phyloP scores from a whole-genome alignment of 2,888 invertebrate species.

The Nemapogon koenigi region DNA sequence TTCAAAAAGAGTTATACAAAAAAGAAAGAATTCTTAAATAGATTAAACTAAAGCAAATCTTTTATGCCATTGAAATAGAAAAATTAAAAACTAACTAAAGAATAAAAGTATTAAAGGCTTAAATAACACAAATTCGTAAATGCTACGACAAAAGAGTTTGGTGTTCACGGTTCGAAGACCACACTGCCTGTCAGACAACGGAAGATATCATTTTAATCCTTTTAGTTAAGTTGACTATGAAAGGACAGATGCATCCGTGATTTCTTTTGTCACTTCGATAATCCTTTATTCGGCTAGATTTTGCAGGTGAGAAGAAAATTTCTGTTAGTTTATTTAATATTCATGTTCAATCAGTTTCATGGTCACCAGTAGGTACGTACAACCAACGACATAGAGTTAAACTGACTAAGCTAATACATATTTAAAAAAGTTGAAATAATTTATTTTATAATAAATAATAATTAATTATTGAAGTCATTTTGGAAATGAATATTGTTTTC shows the following conservation, averaged over 20 bases:
- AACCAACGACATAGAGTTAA: no score
- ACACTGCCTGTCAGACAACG: constrained; percentile 58
- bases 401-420: no score
- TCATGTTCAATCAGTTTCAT: no score
- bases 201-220: constrained; percentile 65
- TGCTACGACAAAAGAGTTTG: constrained; percentile 45
- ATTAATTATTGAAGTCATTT: no score
- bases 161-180: constrained; percentile 56
- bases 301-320: no score
- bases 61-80: constrained; percentile 32
- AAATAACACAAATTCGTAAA: constrained; percentile 51
- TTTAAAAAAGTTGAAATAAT: no score
- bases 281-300: no score
- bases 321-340: no score
- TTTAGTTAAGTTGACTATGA: constrained; percentile 65
- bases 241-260: constrained; percentile 56
- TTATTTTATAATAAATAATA: no score
- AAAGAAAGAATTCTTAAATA: no score
- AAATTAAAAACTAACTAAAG: constrained; percentile 59
- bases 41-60: constrained; percentile 56
- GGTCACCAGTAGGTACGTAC: no score
- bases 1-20: neutral
- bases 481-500: no score
- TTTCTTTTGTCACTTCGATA: constrained; percentile 41
- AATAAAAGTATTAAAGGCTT: constrained; percentile 62